These are phyloP conservation scores for Pseudobourletiella spinata DNA, from an alignment of 1,140 invertebrate genomes.

Conservation along the genomic window DNA sequence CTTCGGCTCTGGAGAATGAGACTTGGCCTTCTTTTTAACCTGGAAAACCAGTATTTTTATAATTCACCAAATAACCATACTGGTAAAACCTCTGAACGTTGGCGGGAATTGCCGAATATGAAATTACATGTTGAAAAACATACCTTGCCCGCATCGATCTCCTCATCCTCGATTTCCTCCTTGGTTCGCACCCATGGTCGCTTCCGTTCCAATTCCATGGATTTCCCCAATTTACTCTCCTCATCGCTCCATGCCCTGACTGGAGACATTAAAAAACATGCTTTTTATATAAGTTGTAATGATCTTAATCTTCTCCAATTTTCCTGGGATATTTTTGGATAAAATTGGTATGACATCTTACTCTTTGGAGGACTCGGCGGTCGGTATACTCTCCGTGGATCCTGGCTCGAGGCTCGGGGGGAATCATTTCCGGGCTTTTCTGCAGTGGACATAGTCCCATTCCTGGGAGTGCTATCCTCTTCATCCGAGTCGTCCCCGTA, in stretches of 20 bases:
- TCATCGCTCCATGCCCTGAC: not conserved
- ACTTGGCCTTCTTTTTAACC: not conserved
- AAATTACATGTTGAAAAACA: not conserved
- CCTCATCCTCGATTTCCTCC: constrained; percentile 18
- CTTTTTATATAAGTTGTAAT: not conserved
- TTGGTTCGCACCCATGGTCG: constrained; percentile 1
- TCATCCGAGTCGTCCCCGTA: not conserved
- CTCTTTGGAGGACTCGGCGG: not conserved
- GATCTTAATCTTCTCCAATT: not conserved
- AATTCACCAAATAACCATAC: not conserved
- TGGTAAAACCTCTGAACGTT: not conserved
- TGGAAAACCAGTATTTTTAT: not conserved
- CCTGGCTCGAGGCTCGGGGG: not conserved
- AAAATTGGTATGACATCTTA: not conserved
- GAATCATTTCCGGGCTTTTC: not conserved
- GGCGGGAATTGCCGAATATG: not conserved
- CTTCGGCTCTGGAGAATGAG: not conserved
- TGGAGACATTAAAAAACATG: not conserved
- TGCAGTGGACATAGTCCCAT: not conserved
- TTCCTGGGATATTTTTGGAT: too few relatives aligned
- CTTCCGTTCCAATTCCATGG: constrained; percentile 10
- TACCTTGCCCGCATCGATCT: constrained; percentile 13
- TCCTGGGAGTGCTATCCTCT: not conserved
- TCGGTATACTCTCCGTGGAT: not conserved
- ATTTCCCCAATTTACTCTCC: not conserved